Evolutionary conservation across 1,140 invertebrate genomes (phyloP), one percentile per base, ranked within the genome.

Genomic region (Eurosta solidaginis): DNA sequence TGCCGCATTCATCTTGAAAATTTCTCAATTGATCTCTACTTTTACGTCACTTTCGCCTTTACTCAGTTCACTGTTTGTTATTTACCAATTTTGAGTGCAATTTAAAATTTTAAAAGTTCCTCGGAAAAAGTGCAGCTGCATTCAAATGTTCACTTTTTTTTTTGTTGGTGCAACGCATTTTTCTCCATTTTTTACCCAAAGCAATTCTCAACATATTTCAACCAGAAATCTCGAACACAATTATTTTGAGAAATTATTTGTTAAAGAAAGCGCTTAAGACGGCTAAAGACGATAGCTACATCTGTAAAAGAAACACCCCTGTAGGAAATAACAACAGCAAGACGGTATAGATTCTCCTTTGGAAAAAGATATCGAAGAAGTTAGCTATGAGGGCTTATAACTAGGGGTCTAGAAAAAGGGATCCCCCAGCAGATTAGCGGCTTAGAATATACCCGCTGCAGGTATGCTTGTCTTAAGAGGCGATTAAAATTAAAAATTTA

Each of bases 1-100:
- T 40, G 33, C 17, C 59, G 29, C 59, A 68, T 40, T 68, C 59
- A 68, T 33, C 29, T 22, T 59, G 54, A 59, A 59, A 68, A 68
- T 68, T 68, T 17, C 59, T 40, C 12, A 40, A 5, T 36, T 20
- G 33, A 17, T 40, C n/a, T 36, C 17, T n/a, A 7, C 33, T 68
- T 59, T 14, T 27, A 36, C 49, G 20, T 68, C 59, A n/a, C n/a
- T n/a, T 33, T 17, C 27, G 1, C 12, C 22, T 20, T 20, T 36
- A n/a, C 27, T 33, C 5, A 14, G 12, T 40, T 68, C n/a, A n/a
- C n/a, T n/a, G n/a, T n/a, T n/a, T n/a, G n/a, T n/a, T n/a, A n/a
- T n/a, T n/a, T 12, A 68, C 25, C 59, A 36, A 68, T 40, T 17
- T 29, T 17, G 17, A 40, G 14, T 20, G 33, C 59, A 59, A 59